Evolutionary conservation across 2,797 vertebrate genomes (phyloP), one percentile per base, ranked within the genome.

Genomic region (Alcedo quadribrachys): DNA sequence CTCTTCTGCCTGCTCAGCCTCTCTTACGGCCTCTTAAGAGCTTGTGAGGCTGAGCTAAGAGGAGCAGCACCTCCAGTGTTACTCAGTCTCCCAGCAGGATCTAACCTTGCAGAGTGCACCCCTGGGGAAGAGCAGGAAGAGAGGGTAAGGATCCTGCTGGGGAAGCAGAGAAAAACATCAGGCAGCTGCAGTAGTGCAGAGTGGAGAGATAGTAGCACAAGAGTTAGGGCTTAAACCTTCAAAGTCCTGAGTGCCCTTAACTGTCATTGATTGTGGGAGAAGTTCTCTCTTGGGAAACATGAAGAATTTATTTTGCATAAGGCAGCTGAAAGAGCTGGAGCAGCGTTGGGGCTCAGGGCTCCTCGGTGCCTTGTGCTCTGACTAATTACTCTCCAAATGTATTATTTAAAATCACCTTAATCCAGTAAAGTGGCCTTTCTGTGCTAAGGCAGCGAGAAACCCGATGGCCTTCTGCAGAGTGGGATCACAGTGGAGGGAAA

Each of bases 311-410:
- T 92, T 89, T 85, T 74, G 85, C 84, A 22, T 48, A 67, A 63
- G 66, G 8, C 60, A 54, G 81, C 83, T 83, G 83, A 85, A 91
- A 86, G 85, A 63, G 84, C 90, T 35, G 68, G 25, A 51, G 53
- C 70, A 24, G 55, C 8, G 6, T 79, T 90, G 86, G 3, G n/a
- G 61, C 73, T 57, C 6, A 0, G 50, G 79, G 73, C 80, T 95
- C 45, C 78, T 89, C 87, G 68, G 94, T 83, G 10, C 95, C 92
- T n/a, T 17, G 19, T 7, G 0, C 81, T 85, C 32, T 18, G 74
- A 28, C 95, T 95, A 92, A 96, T 95, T 90, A 92, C 88, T 91
- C 83, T 91, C 83, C 61, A 74, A 90, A 95, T 96, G 81, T 74
- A 94, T 94, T 96, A 93, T 91, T 96, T 86, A 95, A 92, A 95